Conservation (phyloP, 1,140 invertebrate genomes). For the Capitella teleta region DNA sequence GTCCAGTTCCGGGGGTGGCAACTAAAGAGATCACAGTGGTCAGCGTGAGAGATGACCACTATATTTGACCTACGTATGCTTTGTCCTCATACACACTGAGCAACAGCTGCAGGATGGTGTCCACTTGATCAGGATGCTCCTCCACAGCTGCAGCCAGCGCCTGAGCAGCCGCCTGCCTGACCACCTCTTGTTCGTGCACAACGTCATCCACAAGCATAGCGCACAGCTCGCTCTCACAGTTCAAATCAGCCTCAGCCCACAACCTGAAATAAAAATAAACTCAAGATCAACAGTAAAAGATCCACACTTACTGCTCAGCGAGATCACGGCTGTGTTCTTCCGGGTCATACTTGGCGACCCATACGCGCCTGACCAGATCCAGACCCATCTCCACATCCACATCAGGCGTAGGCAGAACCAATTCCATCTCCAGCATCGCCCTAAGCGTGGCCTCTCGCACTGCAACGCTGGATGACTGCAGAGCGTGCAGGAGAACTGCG, state of each 20-base stretch:
- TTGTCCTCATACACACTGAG: conserved; percentile 67
- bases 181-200: conserved; percentile 64
- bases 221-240: conserved; percentile 47
- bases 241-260: conserved; percentile 53
- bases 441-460: conserved; percentile 68
- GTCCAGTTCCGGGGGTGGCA: conserved; percentile 77
- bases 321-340: conserved; percentile 27
- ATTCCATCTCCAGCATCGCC: conserved; percentile 55
- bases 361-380: conserved; percentile 46
- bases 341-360: conserved; percentile 35
- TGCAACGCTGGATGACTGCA: conserved; percentile 58
- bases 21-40: conserved; percentile 33
- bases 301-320: conserved; percentile 30
- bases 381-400: conserved; percentile 51
- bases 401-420: conserved; percentile 51
- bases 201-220: conserved; percentile 53
- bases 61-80: conserved; percentile 46
- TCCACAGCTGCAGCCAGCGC: conserved; percentile 60
- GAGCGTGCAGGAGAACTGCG: conserved; percentile 58
- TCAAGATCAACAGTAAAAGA: background rate
- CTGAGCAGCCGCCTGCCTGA: conserved; percentile 66
- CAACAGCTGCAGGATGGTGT: conserved; percentile 52
- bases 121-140: conserved; percentile 46
- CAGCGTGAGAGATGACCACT: background rate
- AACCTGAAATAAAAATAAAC: conserved; percentile 34